Conservation (phyloP, 2,113 vertebrate genomes). For the Colaptes auratus region DNA sequence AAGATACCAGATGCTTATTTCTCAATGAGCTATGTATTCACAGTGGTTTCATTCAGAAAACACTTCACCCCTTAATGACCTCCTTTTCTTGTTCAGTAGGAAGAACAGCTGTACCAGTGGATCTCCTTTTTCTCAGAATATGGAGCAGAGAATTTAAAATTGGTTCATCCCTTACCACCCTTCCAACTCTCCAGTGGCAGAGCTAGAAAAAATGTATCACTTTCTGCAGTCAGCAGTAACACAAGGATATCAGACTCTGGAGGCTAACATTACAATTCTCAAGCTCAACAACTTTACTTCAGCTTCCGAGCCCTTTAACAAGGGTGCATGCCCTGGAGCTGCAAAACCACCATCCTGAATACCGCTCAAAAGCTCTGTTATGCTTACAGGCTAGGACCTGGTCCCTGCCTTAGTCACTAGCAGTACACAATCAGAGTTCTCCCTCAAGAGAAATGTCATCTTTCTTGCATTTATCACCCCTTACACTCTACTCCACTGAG, state of each 20-base stretch:
- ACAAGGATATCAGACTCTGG: rapidly evolving
- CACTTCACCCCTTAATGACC: neutral
- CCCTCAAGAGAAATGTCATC: neutral
- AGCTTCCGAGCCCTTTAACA: neutral
- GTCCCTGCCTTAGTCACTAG: neutral
- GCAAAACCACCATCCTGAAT: neutral
- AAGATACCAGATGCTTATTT: neutral
- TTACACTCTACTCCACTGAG: too few species aligned
- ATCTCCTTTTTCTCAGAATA: neutral
- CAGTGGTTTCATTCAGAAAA: neutral
- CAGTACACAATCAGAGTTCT: neutral
- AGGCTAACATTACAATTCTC: rapidly evolving
- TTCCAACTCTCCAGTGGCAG: neutral
- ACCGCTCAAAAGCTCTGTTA: rapidly evolving
- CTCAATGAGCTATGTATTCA: neutral
- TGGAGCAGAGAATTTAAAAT: neutral
- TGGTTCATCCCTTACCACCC: neutral
- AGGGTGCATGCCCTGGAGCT: neutral
- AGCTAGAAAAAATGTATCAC: neutral
- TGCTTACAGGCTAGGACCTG: neutral
- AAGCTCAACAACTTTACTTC: neutral
- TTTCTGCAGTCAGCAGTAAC: neutral
- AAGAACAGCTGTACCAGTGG: neutral
- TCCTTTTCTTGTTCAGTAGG: neutral
- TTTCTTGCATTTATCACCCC: neutral